phyloP scores from a whole-genome alignment of 2,888 invertebrate genomes.

The Philopedon plagiatum region DNA sequence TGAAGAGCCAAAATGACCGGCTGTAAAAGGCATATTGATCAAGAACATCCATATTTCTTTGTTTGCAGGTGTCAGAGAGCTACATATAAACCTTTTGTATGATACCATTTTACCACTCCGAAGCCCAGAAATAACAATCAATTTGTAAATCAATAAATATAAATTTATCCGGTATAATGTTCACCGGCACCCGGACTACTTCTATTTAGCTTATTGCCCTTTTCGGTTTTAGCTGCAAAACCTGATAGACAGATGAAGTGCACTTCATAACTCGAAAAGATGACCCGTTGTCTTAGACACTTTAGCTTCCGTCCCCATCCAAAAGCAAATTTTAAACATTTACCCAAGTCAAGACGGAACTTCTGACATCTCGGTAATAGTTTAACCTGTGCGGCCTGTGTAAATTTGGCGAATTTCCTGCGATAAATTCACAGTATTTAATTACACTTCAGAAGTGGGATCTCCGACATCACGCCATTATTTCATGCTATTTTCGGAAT shows the following conservation, averaged over 20 bases:
- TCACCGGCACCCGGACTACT: too few relatives aligned
- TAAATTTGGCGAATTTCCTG: conserved; percentile 20
- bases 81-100: too few relatives aligned
- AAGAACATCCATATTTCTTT: too few relatives aligned
- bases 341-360: conserved; percentile 15
- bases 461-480: conserved; percentile 23
- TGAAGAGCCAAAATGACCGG: too few relatives aligned
- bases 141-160: too few relatives aligned
- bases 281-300: conserved; percentile 7
- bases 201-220: too few relatives aligned
- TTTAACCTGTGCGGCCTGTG: conserved; percentile 20
- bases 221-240: too few relatives aligned
- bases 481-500: conserved; percentile 16
- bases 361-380: conserved; percentile 20
- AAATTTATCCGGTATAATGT: too few relatives aligned
- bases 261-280: neutral
- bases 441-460: conserved; percentile 22
- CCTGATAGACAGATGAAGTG: neutral
- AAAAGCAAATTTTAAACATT: conserved; percentile 7
- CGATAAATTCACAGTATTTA: conserved; percentile 21
- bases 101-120: too few relatives aligned
- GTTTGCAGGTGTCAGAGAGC: too few relatives aligned
- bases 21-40: too few relatives aligned
- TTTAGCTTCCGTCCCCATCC: neutral
- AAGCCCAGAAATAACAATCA: too few relatives aligned